A percentile compares a stretch with the other conserved stretches of the same genome.
These are phyloP conservation scores for Nemapogon koenigi DNA, from an alignment of 2,888 invertebrate species.

Conservation along the genomic window DNA sequence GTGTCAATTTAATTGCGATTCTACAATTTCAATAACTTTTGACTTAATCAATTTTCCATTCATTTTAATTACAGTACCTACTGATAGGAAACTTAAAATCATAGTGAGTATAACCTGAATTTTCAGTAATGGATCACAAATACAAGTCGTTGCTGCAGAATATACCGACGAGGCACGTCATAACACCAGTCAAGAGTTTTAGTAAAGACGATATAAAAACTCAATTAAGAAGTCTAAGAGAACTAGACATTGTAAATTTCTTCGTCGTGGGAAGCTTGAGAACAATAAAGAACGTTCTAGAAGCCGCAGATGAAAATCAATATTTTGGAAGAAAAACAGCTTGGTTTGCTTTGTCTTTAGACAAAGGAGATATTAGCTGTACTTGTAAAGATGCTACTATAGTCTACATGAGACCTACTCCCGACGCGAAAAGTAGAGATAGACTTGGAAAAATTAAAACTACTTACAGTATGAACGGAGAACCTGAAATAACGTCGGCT, in stretches of 20 bases:
- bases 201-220: conserved; percentile 68
- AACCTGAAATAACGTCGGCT: conserved; percentile 79
- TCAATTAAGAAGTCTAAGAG: conserved; percentile 75
- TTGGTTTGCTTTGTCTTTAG: conserved; percentile 85
- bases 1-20: not conserved
- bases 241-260: conserved; percentile 88
- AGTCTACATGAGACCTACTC: conserved; percentile 75
- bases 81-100: no score
- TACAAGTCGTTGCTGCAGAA: conserved; percentile 90
- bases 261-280: conserved; percentile 80
- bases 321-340: conserved; percentile 86
- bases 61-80: no score
- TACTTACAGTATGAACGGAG: conserved; percentile 73
- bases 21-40: not conserved
- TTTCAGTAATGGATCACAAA: conserved; percentile 89
- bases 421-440: conserved; percentile 72
- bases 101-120: no score
- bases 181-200: conserved; percentile 68
- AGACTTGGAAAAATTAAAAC: conserved; percentile 73
- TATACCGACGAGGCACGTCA: conserved; percentile 89
- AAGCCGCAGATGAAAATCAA: conserved; percentile 73
- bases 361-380: conserved; percentile 76
- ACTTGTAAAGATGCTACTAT: conserved; percentile 79
- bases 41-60: no score
- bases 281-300: conserved; percentile 74